These are phyloP conservation scores for Rotaria socialis DNA, from an alignment of 2,888 invertebrate species.

Conservation along the genomic window DNA sequence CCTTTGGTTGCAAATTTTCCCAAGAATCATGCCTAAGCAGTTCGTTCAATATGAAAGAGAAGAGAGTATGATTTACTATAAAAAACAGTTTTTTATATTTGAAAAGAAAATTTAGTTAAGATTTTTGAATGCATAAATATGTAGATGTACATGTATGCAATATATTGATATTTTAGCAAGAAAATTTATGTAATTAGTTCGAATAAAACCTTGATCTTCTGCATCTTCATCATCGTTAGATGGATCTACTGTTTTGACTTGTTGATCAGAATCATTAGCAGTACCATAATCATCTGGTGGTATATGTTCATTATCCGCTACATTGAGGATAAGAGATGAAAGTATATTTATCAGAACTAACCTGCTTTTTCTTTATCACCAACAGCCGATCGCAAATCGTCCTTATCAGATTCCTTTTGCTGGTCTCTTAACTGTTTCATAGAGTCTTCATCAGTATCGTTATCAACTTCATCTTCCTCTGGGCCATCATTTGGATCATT, in stretches of 20 bases:
- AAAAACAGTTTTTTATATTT: no score
- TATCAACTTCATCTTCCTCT: no score
- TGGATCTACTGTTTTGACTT: not conserved
- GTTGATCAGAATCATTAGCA: not conserved
- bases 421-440: not conserved
- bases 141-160: no score
- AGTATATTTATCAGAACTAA: not conserved
- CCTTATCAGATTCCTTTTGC: not conserved
- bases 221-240: not conserved
- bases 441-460: not conserved
- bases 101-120: not conserved
- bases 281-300: not conserved
- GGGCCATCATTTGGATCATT: no score
- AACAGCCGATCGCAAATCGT: not conserved
- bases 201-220: not conserved
- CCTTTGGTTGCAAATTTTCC: not conserved
- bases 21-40: not conserved
- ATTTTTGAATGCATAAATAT: not conserved
- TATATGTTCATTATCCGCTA: not conserved
- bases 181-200: not conserved
- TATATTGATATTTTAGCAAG: not conserved
- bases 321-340: not conserved
- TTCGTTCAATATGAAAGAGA: not conserved
- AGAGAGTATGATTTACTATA: no score
- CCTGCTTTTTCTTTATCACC: not conserved